Percentiles rank a stretch among this genome's conserved stretches.
phyloP scores from a whole-genome alignment of 2,888 invertebrate genomes.

The Leucoma salicis region DNA sequence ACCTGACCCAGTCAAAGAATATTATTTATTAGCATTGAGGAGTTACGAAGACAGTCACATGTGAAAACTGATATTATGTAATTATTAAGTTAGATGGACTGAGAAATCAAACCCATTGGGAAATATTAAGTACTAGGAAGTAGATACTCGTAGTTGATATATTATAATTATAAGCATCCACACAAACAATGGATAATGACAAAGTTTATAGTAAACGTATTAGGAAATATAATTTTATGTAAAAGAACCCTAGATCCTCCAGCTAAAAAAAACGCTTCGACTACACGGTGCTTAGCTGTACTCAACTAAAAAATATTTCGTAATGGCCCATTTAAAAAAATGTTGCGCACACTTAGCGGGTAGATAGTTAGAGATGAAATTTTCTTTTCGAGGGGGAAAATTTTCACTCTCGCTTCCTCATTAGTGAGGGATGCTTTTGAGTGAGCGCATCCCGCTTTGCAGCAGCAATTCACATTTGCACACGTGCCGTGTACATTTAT shows the following conservation, averaged over 20 bases:
- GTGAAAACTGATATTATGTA: too few relatives aligned
- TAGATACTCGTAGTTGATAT: too few relatives aligned
- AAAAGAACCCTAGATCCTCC: constrained; percentile 12
- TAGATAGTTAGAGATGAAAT: constrained; percentile 54
- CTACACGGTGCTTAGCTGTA: constrained; percentile 13
- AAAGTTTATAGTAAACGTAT: too few relatives aligned
- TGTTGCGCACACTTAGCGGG: constrained; percentile 48
- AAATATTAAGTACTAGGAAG: too few relatives aligned
- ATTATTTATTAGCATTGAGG: too few relatives aligned
- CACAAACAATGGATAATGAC: too few relatives aligned
- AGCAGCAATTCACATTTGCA: constrained; percentile 46
- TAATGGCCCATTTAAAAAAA: constrained; percentile 47
- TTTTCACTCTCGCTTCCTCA: constrained; percentile 60
- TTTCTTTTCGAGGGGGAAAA: constrained; percentile 59
- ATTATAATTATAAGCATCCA: too few relatives aligned
- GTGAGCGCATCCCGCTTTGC: constrained; percentile 54
- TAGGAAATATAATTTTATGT: too few relatives aligned
- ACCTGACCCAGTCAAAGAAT: too few relatives aligned
- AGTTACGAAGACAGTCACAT: too few relatives aligned
- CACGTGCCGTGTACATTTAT: constrained; percentile 38
- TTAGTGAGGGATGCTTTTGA: constrained; percentile 60
- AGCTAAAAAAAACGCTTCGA: constrained; percentile 9
- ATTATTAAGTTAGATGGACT: too few relatives aligned
- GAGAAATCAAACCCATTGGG: too few relatives aligned
- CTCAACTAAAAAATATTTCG: constrained; percentile 27